phyloP scores from a whole-genome alignment of 2,888 invertebrate species.

The Tachystola acroxantha region DNA sequence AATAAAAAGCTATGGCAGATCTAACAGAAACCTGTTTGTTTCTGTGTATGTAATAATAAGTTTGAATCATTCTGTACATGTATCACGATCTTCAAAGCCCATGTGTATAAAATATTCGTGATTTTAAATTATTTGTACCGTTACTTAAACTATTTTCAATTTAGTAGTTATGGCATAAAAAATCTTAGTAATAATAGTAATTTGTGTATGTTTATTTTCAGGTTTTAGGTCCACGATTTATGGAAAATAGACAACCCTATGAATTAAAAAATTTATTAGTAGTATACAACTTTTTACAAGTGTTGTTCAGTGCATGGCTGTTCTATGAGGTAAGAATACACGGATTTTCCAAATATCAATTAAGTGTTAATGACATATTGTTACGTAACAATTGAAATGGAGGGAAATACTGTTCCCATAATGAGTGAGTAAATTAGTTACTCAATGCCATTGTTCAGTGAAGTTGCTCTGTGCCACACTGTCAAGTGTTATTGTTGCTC shows the following conservation, averaged over 20 bases:
- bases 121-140: too few species aligned
- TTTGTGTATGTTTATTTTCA: slow-evolving; percentile 62
- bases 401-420: slow-evolving; percentile 18
- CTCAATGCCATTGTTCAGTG: slow-evolving; percentile 36
- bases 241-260: slow-evolving; percentile 95
- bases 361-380: slow-evolving; percentile 12
- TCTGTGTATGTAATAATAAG: too few species aligned
- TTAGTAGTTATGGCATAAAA: too few species aligned
- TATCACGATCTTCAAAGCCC: too few species aligned
- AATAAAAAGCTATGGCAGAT: too few species aligned
- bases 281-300: slow-evolving; percentile 92
- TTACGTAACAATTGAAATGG: slow-evolving; percentile 12
- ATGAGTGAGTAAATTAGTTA: slow-evolving; percentile 22
- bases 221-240: slow-evolving; percentile 91
- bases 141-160: too few species aligned
- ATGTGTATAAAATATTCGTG: too few species aligned
- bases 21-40: too few species aligned
- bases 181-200: too few species aligned
- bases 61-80: too few species aligned
- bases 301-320: slow-evolving; percentile 92
- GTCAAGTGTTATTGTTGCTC: slow-evolving; percentile 1
- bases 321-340: slow-evolving; percentile 89
- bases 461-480: slow-evolving; percentile 11
- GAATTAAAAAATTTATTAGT: slow-evolving; percentile 88
- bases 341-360: slow-evolving; percentile 9